These are phyloP conservation scores for Engraulis encrasicolus DNA, from an alignment of 2,113 vertebrate species.

Conservation along the genomic window DNA sequence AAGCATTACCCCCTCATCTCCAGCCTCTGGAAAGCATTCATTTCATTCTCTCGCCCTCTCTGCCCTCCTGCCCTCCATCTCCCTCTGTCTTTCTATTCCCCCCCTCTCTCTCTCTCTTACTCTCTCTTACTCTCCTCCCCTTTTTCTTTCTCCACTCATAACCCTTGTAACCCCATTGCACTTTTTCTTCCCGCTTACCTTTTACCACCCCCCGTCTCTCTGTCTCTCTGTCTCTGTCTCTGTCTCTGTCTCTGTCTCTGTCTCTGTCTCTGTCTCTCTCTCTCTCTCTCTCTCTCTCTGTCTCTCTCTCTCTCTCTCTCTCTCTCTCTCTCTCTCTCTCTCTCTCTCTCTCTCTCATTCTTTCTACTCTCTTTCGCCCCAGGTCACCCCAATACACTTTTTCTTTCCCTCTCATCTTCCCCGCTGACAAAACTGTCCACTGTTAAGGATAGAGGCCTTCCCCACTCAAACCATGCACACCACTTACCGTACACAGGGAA, in stretches of 20 bases:
- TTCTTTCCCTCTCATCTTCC: slow-evolving; percentile 25
- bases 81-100: no score
- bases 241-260: background rate
- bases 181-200: no score
- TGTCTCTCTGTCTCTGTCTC: background rate
- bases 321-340: slow-evolving; percentile 16
- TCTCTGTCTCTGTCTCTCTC: no score
- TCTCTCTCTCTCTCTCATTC: background rate
- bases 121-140: background rate
- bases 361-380: background rate
- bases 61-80: background rate
- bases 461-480: background rate
- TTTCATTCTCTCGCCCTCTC: background rate
- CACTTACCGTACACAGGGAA: no score
- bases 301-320: background rate
- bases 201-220: slow-evolving; percentile 20
- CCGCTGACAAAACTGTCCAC: background rate
- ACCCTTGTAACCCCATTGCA: no score
- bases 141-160: no score
- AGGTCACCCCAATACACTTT: background rate
- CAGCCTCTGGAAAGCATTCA: background rate
- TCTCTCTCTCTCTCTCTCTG: no score
- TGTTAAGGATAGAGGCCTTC: background rate
- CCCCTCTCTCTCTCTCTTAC: slow-evolving; percentile 22
- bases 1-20: background rate